Percentiles rank a stretch among this genome's conserved stretches.
Evolutionary conservation across 2,888 invertebrate species (phyloP).

Genomic region (Teleiodes luculella): DNA sequence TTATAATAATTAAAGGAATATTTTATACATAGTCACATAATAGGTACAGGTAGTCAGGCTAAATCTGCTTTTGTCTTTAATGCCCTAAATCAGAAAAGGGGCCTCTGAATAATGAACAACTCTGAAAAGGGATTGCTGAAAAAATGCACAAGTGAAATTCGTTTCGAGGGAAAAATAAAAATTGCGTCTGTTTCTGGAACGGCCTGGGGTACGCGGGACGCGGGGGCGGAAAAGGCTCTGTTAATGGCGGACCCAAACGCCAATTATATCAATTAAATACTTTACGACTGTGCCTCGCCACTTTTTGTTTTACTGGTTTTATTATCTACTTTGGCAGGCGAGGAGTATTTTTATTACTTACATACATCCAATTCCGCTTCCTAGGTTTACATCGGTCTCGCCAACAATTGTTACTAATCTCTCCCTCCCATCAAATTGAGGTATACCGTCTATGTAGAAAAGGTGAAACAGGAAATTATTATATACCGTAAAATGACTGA

Average conservation of each 20-base stretch:
- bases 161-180: constrained; percentile 60
- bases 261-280: constrained; percentile 75
- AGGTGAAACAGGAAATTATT: constrained; percentile 27
- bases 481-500: constrained; percentile 37
- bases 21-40: too few species aligned
- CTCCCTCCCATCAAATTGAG: background rate
- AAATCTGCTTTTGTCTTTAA: constrained; percentile 45
- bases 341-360: too few species aligned
- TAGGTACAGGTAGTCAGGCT: constrained; percentile 17
- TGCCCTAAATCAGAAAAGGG: constrained; percentile 51
- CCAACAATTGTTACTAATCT: constrained; percentile 4
- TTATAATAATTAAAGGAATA: too few species aligned
- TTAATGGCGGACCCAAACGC: constrained; percentile 67
- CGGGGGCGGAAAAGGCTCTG: constrained; percentile 35
- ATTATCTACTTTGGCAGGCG: constrained; percentile 24
- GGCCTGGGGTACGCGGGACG: constrained; percentile 36
- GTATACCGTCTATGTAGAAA: constrained; percentile 11
- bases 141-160: constrained; percentile 58
- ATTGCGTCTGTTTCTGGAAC: constrained; percentile 52
- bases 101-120: constrained; percentile 65
- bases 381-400: background rate
- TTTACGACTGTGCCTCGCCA: constrained; percentile 47
- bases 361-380: constrained; percentile 1
- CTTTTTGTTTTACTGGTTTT: constrained; percentile 32
- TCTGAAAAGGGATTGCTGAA: constrained; percentile 54